Evolutionary conservation across 23 tunicate genomes (phyloP).

Genomic region (Trididemnum miniatum): DNA sequence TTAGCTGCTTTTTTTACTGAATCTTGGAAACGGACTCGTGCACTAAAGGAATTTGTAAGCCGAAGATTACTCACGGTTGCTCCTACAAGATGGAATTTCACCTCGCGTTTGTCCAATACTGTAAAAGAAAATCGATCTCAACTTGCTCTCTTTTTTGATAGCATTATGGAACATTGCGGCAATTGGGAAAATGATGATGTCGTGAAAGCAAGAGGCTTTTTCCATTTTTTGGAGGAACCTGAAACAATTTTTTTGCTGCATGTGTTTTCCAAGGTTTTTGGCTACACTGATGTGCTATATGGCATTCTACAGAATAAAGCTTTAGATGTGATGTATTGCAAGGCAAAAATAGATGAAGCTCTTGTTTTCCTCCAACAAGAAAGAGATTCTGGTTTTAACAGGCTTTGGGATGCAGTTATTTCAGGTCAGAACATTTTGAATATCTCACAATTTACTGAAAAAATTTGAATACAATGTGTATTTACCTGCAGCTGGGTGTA

Average conservation of each 20-base stretch:
- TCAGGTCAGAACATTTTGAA: too few relatives aligned
- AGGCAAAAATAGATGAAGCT: background rate
- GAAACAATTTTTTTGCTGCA: constrained; percentile 7
- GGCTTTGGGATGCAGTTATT: background rate
- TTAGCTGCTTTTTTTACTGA: constrained; percentile 3
- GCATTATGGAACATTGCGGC: background rate
- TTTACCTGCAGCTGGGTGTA: too few relatives aligned
- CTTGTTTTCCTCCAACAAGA: background rate
- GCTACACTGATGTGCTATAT: background rate
- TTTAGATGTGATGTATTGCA: background rate
- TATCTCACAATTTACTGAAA: too few relatives aligned
- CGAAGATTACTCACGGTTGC: background rate
- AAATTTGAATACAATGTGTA: too few relatives aligned
- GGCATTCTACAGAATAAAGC: background rate
- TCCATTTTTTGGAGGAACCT: background rate
- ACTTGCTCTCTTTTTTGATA: background rate
- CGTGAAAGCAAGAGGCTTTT: background rate
- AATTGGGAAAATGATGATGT: constrained; percentile 5
- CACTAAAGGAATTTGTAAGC: background rate
- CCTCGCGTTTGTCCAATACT: background rate
- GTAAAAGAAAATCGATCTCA: background rate
- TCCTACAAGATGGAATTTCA: constrained; percentile 12
- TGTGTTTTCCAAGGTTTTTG: background rate
- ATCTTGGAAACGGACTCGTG: background rate
- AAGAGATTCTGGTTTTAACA: background rate